phyloP scores from a whole-genome alignment of 2,888 invertebrate genomes.

The Phyto melanocephala region DNA sequence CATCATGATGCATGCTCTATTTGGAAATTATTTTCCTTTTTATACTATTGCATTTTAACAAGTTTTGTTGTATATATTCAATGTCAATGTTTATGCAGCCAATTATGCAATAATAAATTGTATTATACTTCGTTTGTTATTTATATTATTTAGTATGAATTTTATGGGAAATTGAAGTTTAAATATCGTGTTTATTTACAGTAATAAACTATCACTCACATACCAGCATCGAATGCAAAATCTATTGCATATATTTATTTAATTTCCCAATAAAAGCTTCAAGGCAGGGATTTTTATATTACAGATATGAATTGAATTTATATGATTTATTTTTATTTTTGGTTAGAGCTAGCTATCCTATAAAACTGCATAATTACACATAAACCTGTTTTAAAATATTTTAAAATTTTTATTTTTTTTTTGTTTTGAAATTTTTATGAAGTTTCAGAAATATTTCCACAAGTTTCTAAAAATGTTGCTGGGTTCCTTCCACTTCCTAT shows the following conservation, averaged over 20 bases:
- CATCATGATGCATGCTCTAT: slow-evolving; percentile 30
- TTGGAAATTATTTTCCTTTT: not conserved
- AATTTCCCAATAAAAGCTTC: not conserved
- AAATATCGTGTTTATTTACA: not conserved
- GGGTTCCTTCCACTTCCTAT: not conserved
- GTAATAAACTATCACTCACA: not conserved
- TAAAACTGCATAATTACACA: no score
- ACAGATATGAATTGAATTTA: no score
- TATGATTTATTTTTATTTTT: no score
- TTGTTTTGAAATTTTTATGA: no score
- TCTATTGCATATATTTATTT: no score
- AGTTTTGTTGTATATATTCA: slow-evolving; percentile 18
- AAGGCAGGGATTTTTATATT: no score
- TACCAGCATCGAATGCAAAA: no score
- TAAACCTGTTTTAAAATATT: no score
- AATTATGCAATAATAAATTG: slow-evolving; percentile 61
- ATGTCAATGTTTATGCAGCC: slow-evolving; percentile 62
- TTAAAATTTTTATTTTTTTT: no score
- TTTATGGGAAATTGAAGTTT: slow-evolving; percentile 4
- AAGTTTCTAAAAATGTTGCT: not conserved
- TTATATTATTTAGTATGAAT: not conserved
- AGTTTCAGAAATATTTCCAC: not conserved
- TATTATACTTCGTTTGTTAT: slow-evolving; percentile 28
- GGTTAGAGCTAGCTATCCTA: no score
- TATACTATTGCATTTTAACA: not conserved